Evolutionary conservation across 1,140 invertebrate species (phyloP).

Genomic region (Ceratina calcarata): DNA sequence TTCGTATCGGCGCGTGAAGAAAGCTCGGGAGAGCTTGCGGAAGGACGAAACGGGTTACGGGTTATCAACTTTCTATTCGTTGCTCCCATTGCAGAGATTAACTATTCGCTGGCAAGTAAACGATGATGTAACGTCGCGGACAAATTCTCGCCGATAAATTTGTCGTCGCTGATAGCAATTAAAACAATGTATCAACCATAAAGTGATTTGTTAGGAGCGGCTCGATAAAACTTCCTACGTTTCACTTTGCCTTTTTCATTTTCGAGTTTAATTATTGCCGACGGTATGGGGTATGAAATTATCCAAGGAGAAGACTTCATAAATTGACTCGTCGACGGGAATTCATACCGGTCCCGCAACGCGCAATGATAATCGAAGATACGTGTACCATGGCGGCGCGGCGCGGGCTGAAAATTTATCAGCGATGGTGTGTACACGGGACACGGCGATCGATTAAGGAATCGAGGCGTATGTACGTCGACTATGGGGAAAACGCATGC

Average conservation of each 20-base stretch:
- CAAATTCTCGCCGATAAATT: background rate
- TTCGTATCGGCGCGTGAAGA: slow-evolving; percentile 19
- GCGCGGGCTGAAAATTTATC: slow-evolving; percentile 34
- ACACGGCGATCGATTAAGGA: slow-evolving; percentile 50
- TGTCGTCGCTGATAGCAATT: too few relatives aligned
- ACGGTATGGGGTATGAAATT: too few relatives aligned
- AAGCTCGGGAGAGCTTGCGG: slow-evolving; percentile 3
- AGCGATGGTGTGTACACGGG: slow-evolving; percentile 16
- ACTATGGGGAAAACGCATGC: slow-evolving; percentile 34
- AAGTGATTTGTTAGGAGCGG: too few relatives aligned
- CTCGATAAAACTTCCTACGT: too few relatives aligned
- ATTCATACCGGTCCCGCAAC: background rate
- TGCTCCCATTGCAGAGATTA: background rate
- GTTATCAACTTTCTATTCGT: background rate
- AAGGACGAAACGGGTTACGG: background rate
- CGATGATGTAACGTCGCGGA: background rate
- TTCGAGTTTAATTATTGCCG: too few relatives aligned
- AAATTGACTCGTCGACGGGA: slow-evolving; percentile 5
- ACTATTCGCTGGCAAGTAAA: too few relatives aligned
- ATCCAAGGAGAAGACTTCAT: background rate
- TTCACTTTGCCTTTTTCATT: too few relatives aligned
- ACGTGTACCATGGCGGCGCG: slow-evolving; percentile 6
- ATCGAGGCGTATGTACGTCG: slow-evolving; percentile 45
- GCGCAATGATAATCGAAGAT: slow-evolving; percentile 48
- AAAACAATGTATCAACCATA: too few relatives aligned